Conservation (phyloP, 92 coral and sea anemone genomes). For the Muricea muricata region DNA sequence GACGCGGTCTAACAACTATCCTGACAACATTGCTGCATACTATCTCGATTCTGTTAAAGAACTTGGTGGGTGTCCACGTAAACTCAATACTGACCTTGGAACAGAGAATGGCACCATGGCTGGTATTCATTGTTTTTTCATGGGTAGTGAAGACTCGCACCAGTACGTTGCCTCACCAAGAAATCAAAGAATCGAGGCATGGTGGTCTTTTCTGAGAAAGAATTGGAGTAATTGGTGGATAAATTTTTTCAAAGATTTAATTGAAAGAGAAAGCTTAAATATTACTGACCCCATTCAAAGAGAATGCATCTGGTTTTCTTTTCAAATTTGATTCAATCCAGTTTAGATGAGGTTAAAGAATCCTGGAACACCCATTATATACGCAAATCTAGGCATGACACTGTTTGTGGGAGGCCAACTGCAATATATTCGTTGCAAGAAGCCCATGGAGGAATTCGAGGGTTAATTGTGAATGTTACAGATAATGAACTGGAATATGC, state of each 20-base stretch:
- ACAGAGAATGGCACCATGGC: slow-evolving; percentile 26
- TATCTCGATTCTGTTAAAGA: too few relatives aligned
- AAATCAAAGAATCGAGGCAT: slow-evolving; percentile 17
- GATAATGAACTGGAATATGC: slow-evolving; percentile 55
- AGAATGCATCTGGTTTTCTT: too few relatives aligned
- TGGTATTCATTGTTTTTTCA: slow-evolving; percentile 12
- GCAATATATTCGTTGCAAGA: slow-evolving; percentile 52
- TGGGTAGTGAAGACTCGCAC: not conserved
- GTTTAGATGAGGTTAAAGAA: slow-evolving; percentile 20
- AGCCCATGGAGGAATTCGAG: slow-evolving; percentile 44
- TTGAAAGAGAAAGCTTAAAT: not conserved
- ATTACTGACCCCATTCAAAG: too few relatives aligned
- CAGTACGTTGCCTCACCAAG: slow-evolving; percentile 18
- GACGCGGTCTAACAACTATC: too few relatives aligned
- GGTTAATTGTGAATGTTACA: slow-evolving; percentile 38
- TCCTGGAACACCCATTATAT: slow-evolving; percentile 52
- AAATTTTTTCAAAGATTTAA: slow-evolving; percentile 10
- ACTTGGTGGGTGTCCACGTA: slow-evolving; percentile 23
- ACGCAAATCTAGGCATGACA: slow-evolving; percentile 55
- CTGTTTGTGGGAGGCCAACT: slow-evolving; percentile 56
- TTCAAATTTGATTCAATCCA: not conserved
- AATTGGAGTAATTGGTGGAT: slow-evolving; percentile 3
- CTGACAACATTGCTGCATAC: too few relatives aligned
- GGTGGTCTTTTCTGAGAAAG: too few relatives aligned
- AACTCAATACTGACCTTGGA: slow-evolving; percentile 14